Percentiles rank a stretch among this genome's conserved stretches.
These are phyloP conservation scores for Phalangium opilio DNA, from an alignment of 2,888 invertebrate genomes.

Conservation along the genomic window DNA sequence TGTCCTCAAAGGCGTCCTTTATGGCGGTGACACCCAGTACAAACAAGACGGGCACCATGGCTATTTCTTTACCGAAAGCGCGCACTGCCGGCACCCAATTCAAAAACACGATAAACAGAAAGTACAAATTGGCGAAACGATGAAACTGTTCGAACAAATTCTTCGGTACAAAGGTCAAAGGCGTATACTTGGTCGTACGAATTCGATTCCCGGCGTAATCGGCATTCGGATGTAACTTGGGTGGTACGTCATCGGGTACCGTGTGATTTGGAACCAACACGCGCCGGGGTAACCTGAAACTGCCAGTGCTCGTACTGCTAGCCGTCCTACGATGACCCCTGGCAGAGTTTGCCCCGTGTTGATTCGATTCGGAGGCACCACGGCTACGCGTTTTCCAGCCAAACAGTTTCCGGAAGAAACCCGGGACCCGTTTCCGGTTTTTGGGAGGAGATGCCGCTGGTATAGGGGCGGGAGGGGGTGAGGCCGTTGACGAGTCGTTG, in stretches of 20 bases:
- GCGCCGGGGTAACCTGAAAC: too few relatives aligned
- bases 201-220: conserved; percentile 63
- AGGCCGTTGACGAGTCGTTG: too few relatives aligned
- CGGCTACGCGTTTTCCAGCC: too few relatives aligned
- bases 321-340: too few relatives aligned
- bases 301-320: too few relatives aligned
- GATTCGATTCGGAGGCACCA: too few relatives aligned
- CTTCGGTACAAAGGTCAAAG: conserved; percentile 84
- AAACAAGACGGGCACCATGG: conserved; percentile 86
- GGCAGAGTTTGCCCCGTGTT: too few relatives aligned
- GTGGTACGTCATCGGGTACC: conserved; percentile 28
- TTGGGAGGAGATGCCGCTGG: too few relatives aligned
- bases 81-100: conserved; percentile 91
- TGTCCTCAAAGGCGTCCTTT: conserved; percentile 88
- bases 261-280: too few relatives aligned
- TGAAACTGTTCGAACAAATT: conserved; percentile 95
- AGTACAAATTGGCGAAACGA: conserved; percentile 92
- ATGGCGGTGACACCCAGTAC: conserved; percentile 85
- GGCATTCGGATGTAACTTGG: conserved; percentile 69
- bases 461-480: too few relatives aligned
- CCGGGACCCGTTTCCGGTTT: too few relatives aligned
- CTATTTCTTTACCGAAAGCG: conserved; percentile 89
- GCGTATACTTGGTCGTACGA: conserved; percentile 85
- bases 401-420: too few relatives aligned
- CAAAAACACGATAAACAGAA: conserved; percentile 85